Evolutionary conservation across 2,888 invertebrate species (phyloP).

Genomic region (Hypercompe scribonia): DNA sequence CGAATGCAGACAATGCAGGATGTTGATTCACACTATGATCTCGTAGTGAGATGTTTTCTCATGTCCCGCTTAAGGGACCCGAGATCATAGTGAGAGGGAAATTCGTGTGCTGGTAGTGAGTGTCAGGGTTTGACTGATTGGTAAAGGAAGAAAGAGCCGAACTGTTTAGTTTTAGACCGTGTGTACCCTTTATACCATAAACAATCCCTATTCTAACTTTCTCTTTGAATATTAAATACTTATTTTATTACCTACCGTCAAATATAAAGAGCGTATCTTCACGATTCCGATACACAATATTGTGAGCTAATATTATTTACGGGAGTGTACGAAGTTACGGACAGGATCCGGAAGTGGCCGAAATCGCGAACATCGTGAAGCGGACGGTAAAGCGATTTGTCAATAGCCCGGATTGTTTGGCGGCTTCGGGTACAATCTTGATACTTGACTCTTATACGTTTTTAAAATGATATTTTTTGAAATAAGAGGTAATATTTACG

Average conservation of each 20-base stretch:
- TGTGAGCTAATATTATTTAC: constrained; percentile 43
- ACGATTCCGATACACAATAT: constrained; percentile 19
- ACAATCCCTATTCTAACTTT: background rate
- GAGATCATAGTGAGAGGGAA: too few relatives aligned
- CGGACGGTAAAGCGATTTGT: constrained; percentile 58
- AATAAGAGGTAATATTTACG: background rate
- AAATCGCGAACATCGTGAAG: constrained; percentile 52
- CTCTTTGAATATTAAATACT: background rate
- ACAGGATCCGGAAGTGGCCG: constrained; percentile 55
- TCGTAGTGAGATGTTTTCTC: too few relatives aligned
- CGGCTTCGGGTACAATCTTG: constrained; percentile 23
- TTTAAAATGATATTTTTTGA: background rate
- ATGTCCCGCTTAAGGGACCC: too few relatives aligned
- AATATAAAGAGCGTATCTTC: constrained; percentile 5
- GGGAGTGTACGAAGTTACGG: constrained; percentile 26
- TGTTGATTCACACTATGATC: too few relatives aligned
- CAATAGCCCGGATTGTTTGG: constrained; percentile 43
- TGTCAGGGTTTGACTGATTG: too few relatives aligned
- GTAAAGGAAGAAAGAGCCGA: too few relatives aligned
- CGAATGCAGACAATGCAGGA: too few relatives aligned
- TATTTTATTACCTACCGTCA: background rate
- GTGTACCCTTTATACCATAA: background rate
- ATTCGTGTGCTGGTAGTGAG: too few relatives aligned
- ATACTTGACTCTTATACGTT: constrained; percentile 30
- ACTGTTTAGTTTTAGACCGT: too few relatives aligned